phyloP scores from a whole-genome alignment of 2,888 invertebrate species.

The Ashinkailepas kermadecensis region DNA sequence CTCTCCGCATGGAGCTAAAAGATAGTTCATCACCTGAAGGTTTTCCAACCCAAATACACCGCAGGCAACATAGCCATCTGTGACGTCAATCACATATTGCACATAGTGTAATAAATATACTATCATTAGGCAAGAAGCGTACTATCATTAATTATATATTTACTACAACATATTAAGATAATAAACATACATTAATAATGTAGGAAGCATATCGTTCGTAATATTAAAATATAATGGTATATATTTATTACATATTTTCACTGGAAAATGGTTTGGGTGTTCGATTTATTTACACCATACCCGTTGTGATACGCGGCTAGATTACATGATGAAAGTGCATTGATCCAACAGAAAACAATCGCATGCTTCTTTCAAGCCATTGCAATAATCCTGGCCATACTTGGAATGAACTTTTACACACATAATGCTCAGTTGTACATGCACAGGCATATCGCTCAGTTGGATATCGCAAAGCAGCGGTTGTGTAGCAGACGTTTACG shows the following conservation, averaged over 20 bases:
- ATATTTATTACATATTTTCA: background rate
- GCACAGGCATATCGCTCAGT: background rate
- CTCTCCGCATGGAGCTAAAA: too few relatives aligned
- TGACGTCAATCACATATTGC: too few relatives aligned
- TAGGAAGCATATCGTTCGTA: too few relatives aligned
- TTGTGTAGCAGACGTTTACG: background rate
- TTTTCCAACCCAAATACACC: too few relatives aligned
- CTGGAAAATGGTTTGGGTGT: background rate
- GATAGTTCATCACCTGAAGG: too few relatives aligned
- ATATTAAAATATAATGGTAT: too few relatives aligned
- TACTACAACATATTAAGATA: too few relatives aligned
- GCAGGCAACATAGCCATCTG: too few relatives aligned
- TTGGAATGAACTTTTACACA: background rate
- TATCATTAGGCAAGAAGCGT: too few relatives aligned
- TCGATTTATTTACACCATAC: background rate
- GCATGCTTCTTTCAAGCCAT: background rate
- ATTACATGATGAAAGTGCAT: background rate
- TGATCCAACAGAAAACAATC: background rate
- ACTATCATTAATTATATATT: too few relatives aligned
- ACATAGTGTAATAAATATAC: too few relatives aligned
- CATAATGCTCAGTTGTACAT: background rate
- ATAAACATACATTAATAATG: too few relatives aligned
- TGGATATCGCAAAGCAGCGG: background rate
- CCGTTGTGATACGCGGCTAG: background rate
- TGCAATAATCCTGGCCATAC: background rate